Percentiles rank a stretch among this genome's conserved stretches.
Evolutionary conservation across 2,113 vertebrate genomes (phyloP).

Genomic region (Bufo gargarizans): DNA sequence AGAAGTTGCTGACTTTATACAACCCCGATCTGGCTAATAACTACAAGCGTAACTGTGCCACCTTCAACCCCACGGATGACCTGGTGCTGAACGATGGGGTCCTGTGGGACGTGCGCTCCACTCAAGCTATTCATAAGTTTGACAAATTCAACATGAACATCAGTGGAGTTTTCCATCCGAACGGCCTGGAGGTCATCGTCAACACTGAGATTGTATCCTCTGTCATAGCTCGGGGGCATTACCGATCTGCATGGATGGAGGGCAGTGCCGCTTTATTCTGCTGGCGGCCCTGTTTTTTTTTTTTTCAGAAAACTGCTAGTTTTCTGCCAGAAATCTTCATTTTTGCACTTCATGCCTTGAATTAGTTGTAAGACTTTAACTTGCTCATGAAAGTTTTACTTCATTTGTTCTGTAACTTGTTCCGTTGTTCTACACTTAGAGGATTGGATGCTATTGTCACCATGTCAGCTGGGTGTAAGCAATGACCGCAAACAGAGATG

Average conservation of each 20-base stretch:
- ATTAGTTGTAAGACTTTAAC: no score
- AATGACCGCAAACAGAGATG: neutral
- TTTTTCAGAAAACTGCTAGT: no score
- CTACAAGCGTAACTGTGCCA: constrained; percentile 99
- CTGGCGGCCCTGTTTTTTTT: no score
- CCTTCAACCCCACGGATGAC: constrained; percentile 98
- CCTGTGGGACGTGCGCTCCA: constrained; percentile 95
- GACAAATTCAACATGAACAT: constrained; percentile 99
- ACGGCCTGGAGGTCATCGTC: constrained; percentile 93
- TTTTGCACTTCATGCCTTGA: no score
- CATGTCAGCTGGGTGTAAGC: neutral
- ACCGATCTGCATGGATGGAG: no score
- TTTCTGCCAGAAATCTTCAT: no score
- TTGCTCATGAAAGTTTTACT: no score
- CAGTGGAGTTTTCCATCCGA: constrained; percentile 98
- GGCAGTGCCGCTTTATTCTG: no score
- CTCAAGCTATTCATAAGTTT: constrained; percentile 98
- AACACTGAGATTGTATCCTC: constrained; percentile 99
- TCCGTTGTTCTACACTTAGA: no score
- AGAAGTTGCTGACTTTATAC: constrained; percentile 95
- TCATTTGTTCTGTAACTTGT: no score
- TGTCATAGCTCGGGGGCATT: fast-evolving
- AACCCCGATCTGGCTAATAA: constrained; percentile 98
- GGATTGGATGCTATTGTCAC: neutral
- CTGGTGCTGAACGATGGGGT: constrained; percentile 98